Evolutionary conservation across 2,113 vertebrate species (phyloP).

Genomic region (Hippolais icterina): DNA sequence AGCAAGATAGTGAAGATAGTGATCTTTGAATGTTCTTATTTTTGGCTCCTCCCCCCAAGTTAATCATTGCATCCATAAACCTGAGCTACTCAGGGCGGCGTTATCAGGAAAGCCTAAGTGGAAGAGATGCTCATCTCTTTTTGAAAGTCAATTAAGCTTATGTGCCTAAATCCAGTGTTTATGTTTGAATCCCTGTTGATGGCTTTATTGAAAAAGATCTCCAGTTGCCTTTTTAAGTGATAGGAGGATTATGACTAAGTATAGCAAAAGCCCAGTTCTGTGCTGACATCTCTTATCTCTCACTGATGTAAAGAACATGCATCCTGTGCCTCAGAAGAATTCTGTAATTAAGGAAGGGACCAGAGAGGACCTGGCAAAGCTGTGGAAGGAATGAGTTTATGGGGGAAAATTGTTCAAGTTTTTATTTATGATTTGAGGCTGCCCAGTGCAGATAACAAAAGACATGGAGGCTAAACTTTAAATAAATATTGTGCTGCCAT

Average conservation of each 20-base stretch:
- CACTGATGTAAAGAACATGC: neutral
- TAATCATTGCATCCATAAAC: neutral
- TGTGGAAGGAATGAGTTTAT: neutral
- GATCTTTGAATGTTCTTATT: neutral
- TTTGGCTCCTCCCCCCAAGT: neutral
- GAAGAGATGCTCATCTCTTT: neutral
- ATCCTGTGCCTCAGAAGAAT: neutral
- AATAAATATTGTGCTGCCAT: neutral
- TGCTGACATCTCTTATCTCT: neutral
- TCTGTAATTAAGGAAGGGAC: neutral
- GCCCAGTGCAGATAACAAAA: neutral
- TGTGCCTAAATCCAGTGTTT: constrained; percentile 1
- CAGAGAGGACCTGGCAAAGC: neutral
- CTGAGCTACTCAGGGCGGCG: neutral
- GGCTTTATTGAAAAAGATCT: constrained; percentile 32
- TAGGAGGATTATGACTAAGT: constrained; percentile 17
- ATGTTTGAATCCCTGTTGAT: neutral
- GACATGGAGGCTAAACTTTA: neutral
- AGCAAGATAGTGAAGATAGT: neutral
- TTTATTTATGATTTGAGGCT: neutral
- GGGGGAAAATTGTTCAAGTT: neutral
- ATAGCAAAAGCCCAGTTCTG: neutral
- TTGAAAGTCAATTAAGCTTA: constrained; percentile 38
- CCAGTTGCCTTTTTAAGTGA: constrained; percentile 14
- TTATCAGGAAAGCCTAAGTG: neutral